phyloP scores from a whole-genome alignment of 2,888 invertebrate species.

The Biston stratarius region DNA sequence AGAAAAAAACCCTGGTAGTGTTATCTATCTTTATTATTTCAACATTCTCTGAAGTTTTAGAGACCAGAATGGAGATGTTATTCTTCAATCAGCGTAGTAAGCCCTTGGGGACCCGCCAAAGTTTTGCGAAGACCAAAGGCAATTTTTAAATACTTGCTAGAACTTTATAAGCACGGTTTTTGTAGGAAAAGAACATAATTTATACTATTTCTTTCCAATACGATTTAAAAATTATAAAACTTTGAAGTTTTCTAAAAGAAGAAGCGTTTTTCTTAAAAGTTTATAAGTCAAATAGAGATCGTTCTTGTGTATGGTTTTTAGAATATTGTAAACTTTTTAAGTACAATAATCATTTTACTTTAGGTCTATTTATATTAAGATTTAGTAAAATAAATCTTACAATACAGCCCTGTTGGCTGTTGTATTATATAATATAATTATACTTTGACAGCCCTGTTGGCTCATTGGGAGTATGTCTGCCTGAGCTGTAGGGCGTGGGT shows the following conservation, averaged over 20 bases:
- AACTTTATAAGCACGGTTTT: conserved; percentile 10
- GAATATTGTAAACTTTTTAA: no score
- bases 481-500: no score
- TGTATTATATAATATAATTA: no score
- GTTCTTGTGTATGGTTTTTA: no score
- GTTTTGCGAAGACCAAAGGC: conserved; percentile 3
- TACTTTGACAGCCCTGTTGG: no score
- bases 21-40: conserved; percentile 5
- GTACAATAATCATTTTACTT: no score
- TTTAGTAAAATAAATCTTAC: no score
- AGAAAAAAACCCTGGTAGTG: no score
- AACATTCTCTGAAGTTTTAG: conserved; percentile 3
- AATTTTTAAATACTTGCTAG: conserved; percentile 21
- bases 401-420: no score
- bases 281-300: not conserved
- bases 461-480: no score
- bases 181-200: not conserved
- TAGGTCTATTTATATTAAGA: no score
- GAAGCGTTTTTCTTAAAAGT: not conserved
- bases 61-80: conserved; percentile 30
- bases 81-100: conserved; percentile 30
- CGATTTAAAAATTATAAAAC: not conserved
- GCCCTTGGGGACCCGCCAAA: conserved; percentile 15
- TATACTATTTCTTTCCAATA: not conserved
- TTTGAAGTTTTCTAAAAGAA: not conserved